Evolutionary conservation across 1,140 invertebrate species (phyloP), one percentile per base, ranked within the genome.

Genomic region (Venustaconcha ellipsiformis): DNA sequence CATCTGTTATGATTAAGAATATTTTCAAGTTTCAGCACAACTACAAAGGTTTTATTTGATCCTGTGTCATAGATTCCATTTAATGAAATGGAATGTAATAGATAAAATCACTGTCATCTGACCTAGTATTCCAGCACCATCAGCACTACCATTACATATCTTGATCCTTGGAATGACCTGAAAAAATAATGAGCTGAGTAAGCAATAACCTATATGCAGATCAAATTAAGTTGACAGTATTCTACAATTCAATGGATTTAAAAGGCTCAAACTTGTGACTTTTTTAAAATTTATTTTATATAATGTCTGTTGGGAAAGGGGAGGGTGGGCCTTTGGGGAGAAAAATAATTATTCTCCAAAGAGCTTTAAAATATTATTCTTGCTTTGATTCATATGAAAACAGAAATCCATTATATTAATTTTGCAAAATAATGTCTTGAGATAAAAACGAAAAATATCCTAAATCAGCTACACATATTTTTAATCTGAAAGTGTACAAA

Each of bases 51-150:
- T 48, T 48, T 48, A 48, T 11, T 6, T 48, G 4, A 48, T 48
- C 37, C 37, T 48, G 37, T 48, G 5, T 48, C 11, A 48, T 48
- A 48, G 37, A 26, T 67, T 18, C 23, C 1, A 30, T 20, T 67
- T 67, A 30, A 26, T 67, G n/a, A 62, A 62, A 62, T 11, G 18
- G 23, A 12, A 8, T 18, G 5, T 23, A 62, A 62, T 62, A 12
- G 18, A 62, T 18, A 62, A 23, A 12, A 18, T 23, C 8, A 23
- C 8, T n/a, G 6, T 23, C 70, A 55, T 57, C 18, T 74, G 83
- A 91, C 90, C 90, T 70, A 91, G 75, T 23, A 91, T 83, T 70
- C 90, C 91, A 74, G 91, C 91, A 58, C 90, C 90, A 68, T 88
- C 76, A 60, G 76, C 78, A n/a, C 87, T 87, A 1, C 91, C 91